A percentile compares a stretch with the other conserved stretches of the same genome.
Conservation (phyloP, 2,113 vertebrate genomes). For the Theropithecus gelada region DNA sequence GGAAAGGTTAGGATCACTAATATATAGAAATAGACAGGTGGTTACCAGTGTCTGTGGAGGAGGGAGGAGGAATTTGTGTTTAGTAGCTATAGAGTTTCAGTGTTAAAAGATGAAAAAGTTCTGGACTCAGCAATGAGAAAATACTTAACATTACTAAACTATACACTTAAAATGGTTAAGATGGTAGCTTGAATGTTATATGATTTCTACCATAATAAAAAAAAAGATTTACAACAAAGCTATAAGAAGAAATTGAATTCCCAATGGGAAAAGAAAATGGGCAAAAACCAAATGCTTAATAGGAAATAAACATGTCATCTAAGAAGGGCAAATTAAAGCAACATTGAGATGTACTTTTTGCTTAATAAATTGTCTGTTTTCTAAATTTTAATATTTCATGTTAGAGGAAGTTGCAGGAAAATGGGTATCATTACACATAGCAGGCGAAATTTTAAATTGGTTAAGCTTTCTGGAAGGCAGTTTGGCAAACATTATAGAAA, state of each 20-base stretch:
- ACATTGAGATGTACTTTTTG: neutral
- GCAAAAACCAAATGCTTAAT: neutral
- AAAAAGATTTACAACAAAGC: neutral
- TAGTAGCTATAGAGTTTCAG: rapidly evolving
- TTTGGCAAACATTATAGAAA: neutral
- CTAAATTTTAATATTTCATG: neutral
- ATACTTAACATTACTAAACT: too few species aligned
- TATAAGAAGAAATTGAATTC: neutral
- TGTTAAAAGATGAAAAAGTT: neutral
- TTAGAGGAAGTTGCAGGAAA: neutral
- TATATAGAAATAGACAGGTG: neutral
- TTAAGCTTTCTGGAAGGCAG: neutral
- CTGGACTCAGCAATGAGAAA: neutral
- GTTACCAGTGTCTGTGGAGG: rapidly evolving
- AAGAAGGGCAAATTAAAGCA: neutral
- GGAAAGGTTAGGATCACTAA: neutral
- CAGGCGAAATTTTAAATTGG: neutral
- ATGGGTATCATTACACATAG: neutral
- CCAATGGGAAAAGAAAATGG: neutral
- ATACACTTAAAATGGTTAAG: neutral
- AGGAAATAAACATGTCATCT: neutral
- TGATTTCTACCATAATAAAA: neutral
- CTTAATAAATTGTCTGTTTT: neutral
- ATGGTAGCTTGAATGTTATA: neutral
- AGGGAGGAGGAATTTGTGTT: rapidly evolving